A percentile compares a stretch with the other conserved stretches of the same genome.
phyloP scores from a whole-genome alignment of 2,797 vertebrate genomes.

The Tympanoctomys barrerae region DNA sequence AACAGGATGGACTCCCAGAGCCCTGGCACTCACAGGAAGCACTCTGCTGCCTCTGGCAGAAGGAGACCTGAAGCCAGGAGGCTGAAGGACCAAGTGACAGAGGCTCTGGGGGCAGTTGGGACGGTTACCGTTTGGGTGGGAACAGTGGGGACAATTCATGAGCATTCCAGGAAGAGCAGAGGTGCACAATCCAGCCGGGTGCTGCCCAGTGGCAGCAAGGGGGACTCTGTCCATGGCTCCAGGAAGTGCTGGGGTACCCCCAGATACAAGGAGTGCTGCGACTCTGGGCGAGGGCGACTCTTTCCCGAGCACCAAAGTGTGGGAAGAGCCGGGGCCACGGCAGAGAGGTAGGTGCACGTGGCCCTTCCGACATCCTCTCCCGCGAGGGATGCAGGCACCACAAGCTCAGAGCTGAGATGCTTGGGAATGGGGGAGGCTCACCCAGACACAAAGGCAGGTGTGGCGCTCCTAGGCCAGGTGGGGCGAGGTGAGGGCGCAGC shows the following conservation, averaged over 20 bases:
- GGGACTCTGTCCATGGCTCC: too few relatives aligned
- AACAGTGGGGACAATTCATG: neutral
- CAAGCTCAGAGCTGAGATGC: too few relatives aligned
- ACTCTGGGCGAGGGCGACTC: too few relatives aligned
- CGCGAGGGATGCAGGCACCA: neutral
- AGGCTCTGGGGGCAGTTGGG: neutral
- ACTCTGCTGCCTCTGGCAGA: neutral
- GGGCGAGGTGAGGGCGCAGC: neutral
- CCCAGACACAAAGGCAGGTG: neutral
- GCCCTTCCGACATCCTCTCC: neutral
- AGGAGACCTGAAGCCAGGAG: neutral
- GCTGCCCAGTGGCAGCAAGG: neutral
- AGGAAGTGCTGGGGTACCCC: neutral
- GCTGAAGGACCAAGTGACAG: neutral
- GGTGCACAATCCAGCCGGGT: neutral
- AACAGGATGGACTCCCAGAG: neutral
- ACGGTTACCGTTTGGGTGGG: neutral
- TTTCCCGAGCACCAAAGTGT: neutral
- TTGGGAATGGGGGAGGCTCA: neutral
- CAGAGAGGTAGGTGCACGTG: neutral
- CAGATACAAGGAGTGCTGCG: neutral
- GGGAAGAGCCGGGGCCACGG: neutral
- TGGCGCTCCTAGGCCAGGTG: too few relatives aligned
- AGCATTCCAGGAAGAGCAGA: neutral
- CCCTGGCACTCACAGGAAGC: neutral